phyloP scores from a whole-genome alignment of 2,113 vertebrate species.

The Numida meleagris region DNA sequence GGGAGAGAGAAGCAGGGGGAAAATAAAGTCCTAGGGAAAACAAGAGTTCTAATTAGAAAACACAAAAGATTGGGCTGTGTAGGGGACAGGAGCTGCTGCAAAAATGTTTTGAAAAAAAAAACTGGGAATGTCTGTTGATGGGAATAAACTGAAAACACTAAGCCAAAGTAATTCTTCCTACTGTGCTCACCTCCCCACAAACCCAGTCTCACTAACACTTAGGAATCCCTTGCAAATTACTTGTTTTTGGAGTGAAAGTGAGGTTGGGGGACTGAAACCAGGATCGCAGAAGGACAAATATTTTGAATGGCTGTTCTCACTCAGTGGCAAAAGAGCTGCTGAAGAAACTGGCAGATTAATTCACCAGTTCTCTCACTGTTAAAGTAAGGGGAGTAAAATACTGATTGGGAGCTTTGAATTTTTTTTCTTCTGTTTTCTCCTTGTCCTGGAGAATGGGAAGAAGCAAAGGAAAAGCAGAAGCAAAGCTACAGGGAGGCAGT shows the following conservation, averaged over 20 bases:
- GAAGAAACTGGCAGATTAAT: neutral
- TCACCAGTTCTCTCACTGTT: neutral
- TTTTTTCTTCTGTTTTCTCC: neutral
- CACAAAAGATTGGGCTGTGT: neutral
- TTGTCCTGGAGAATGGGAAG: neutral
- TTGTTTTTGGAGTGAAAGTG: neutral
- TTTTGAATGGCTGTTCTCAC: neutral
- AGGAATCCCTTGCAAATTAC: neutral
- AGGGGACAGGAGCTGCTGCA: neutral
- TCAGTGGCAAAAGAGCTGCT: neutral
- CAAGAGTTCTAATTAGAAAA: neutral
- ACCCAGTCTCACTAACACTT: accelerated
- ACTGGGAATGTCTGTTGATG: neutral
- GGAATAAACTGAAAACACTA: neutral
- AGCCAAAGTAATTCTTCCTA: neutral
- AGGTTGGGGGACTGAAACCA: neutral
- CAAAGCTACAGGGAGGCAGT: neutral
- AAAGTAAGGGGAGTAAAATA: neutral
- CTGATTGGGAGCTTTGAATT: neutral
- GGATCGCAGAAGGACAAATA: neutral
- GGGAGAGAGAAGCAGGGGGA: neutral
- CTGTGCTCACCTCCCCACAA: neutral
- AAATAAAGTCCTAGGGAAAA: neutral
- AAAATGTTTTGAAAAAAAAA: neutral
- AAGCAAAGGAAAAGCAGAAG: neutral